These are phyloP conservation scores for Sylvilagus floridanus DNA, from an alignment of 2,797 vertebrate genomes.

Conservation along the genomic window DNA sequence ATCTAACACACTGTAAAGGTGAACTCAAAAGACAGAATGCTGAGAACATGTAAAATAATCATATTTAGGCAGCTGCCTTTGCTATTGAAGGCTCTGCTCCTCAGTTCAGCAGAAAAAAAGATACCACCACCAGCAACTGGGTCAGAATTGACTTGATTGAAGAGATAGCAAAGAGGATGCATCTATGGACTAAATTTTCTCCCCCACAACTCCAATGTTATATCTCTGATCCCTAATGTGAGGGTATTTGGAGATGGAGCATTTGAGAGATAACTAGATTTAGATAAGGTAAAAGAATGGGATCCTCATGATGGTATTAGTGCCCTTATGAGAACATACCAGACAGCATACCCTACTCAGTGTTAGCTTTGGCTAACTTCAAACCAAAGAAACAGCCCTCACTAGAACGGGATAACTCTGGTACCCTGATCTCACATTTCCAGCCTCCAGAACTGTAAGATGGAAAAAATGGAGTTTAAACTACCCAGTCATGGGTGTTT, in stretches of 20 bases:
- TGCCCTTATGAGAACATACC: background rate
- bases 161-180: background rate
- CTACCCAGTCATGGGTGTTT: background rate
- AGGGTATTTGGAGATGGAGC: background rate
- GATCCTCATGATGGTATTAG: background rate
- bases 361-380: background rate
- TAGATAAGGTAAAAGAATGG: background rate
- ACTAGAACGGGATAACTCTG: background rate
- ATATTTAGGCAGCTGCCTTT: background rate
- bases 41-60: constrained; percentile 3
- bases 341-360: too few relatives aligned
- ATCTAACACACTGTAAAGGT: background rate
- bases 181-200: background rate
- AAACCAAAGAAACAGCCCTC: background rate
- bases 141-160: background rate
- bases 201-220: background rate
- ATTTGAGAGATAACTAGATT: background rate
- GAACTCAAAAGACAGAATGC: background rate
- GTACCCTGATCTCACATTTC: background rate
- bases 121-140: background rate
- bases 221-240: background rate
- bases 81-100: background rate
- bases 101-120: background rate
- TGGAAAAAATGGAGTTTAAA: background rate
- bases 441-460: background rate